Evolutionary conservation across 2,797 vertebrate species (phyloP).

Genomic region (Carduelis carduelis): DNA sequence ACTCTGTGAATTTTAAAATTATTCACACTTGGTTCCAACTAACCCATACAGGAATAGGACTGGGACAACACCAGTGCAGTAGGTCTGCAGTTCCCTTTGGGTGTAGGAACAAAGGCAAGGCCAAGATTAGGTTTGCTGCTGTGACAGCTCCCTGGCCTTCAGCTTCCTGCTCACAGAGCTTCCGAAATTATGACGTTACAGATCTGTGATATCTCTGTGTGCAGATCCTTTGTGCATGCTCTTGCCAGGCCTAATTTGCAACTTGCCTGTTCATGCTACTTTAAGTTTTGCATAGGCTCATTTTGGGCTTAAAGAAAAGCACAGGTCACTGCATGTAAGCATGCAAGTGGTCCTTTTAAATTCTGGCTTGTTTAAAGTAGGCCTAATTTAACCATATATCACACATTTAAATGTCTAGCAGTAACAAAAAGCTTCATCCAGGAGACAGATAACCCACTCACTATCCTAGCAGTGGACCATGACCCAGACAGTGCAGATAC

Average conservation of each 20-base stretch:
- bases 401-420: neutral
- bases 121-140: neutral
- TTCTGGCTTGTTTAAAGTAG: neutral
- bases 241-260: neutral
- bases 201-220: neutral
- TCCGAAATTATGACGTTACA: neutral
- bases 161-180: neutral
- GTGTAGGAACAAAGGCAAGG: neutral
- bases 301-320: neutral
- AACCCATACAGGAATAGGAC: neutral
- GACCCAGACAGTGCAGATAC: neutral
- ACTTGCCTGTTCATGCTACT: neutral
- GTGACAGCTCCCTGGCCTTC: neutral
- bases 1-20: neutral
- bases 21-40: neutral
- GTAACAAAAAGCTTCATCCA: neutral
- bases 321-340: neutral
- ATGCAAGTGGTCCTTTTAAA: neutral
- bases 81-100: neutral
- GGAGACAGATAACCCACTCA: neutral
- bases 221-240: neutral
- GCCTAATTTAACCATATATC: neutral
- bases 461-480: neutral
- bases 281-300: neutral
- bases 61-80: neutral